These are phyloP conservation scores for Aspiorhynchus laticeps DNA, from an alignment of 2,113 vertebrate species.

Conservation along the genomic window DNA sequence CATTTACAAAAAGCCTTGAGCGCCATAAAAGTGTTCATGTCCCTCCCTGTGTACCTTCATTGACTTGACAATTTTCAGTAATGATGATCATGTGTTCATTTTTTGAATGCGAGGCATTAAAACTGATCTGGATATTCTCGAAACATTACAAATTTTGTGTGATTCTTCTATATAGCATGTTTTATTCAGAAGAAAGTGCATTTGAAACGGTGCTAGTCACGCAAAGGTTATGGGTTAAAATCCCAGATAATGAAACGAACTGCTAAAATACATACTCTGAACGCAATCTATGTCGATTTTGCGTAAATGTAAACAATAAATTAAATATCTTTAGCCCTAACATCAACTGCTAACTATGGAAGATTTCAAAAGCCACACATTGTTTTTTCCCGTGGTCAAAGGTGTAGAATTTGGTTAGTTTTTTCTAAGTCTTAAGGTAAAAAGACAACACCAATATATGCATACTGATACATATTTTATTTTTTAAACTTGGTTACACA, in stretches of 20 bases:
- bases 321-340: neutral
- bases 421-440: too few species aligned
- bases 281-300: neutral
- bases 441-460: too few species aligned
- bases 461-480: too few species aligned
- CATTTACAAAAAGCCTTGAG: neutral
- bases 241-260: neutral
- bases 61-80: neutral
- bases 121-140: neutral
- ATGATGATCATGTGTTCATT: neutral
- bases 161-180: neutral
- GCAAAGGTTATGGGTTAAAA: too few species aligned
- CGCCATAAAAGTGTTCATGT: neutral
- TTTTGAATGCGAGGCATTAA: neutral
- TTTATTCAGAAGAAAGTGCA: neutral
- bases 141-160: neutral
- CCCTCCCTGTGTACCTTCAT: neutral
- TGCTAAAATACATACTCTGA: neutral
- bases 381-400: neutral
- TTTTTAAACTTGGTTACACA: too few species aligned
- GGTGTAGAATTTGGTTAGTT: too few species aligned
- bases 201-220: too few species aligned
- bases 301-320: neutral
- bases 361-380: neutral
- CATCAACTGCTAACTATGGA: neutral